Percentiles rank a stretch among this genome's conserved stretches.
phyloP scores from a whole-genome alignment of 2,113 vertebrate genomes.

The Phrynocephalus versicolor region DNA sequence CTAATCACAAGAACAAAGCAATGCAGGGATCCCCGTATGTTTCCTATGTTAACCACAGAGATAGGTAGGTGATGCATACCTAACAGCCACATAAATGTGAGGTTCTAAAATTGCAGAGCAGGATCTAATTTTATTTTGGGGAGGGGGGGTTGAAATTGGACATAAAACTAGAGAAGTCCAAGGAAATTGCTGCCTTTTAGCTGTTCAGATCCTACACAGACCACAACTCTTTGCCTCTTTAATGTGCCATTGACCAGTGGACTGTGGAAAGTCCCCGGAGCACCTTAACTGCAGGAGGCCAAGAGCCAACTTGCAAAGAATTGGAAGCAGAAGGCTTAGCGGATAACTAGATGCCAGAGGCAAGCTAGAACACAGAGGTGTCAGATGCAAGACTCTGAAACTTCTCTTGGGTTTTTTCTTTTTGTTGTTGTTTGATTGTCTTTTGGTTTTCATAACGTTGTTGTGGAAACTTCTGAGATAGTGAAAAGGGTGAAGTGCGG shows the following conservation, averaged over 20 bases:
- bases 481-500: no score
- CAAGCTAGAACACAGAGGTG: neutral
- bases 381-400: neutral
- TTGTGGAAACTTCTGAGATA: no score
- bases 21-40: neutral
- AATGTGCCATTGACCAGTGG: neutral
- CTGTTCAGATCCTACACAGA: neutral
- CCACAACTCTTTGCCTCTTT: neutral
- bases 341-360: neutral
- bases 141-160: conserved; percentile 38
- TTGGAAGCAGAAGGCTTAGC: neutral
- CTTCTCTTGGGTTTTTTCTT: no score
- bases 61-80: conserved; percentile 22
- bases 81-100: conserved; percentile 37
- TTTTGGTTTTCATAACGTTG: no score
- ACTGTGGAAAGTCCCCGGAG: neutral
- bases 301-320: neutral
- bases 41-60: neutral
- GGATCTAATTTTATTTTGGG: conserved; percentile 58
- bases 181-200: neutral
- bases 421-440: no score
- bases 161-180: conserved; percentile 20
- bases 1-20: conserved; percentile 42
- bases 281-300: neutral
- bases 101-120: conserved; percentile 21